Evolutionary conservation across 1,140 invertebrate species (phyloP).

Genomic region (Eulimnadia texana): DNA sequence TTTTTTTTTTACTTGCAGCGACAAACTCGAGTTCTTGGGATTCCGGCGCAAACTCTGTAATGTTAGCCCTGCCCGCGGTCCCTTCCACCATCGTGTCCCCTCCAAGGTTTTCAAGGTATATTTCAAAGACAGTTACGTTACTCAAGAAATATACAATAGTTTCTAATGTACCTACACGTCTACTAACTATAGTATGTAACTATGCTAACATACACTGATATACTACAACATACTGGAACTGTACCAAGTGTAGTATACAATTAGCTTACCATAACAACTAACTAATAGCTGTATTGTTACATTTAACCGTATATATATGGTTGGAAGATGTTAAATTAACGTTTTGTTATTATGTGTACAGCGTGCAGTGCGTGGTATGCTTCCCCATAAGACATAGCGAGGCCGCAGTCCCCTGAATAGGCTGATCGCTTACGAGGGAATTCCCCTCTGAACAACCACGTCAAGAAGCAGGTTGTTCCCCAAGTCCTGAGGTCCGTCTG

Average conservation of each 20-base stretch:
- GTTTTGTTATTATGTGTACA: not conserved
- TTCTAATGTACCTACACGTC: too few species aligned
- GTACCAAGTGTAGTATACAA: not conserved
- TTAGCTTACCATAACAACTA: not conserved
- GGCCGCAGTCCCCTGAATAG: slow-evolving; percentile 81
- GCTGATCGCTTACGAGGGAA: slow-evolving; percentile 91
- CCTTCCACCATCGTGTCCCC: slow-evolving; percentile 95
- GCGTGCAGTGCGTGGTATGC: slow-evolving; percentile 54
- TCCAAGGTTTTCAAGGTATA: slow-evolving; percentile 72
- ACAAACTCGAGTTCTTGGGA: slow-evolving; percentile 90
- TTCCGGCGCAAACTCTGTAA: slow-evolving; percentile 95
- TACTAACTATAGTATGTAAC: too few species aligned
- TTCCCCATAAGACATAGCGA: slow-evolving; percentile 92
- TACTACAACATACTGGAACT: too few species aligned
- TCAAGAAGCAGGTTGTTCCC: slow-evolving; percentile 87
- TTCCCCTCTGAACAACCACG: slow-evolving; percentile 90
- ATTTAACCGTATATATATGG: too few species aligned
- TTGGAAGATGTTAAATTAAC: too few species aligned
- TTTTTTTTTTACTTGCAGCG: slow-evolving; percentile 41
- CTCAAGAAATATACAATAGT: too few species aligned
- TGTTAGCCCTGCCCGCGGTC: slow-evolving; percentile 92
- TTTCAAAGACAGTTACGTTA: too few species aligned
- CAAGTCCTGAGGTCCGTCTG: slow-evolving; percentile 87
- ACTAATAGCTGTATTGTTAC: too few species aligned
- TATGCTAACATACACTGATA: too few species aligned